Evolutionary conservation across 2,113 vertebrate species (phyloP), one percentile per base, ranked within the genome.

Genomic region (Micronycteris hirsuta): DNA sequence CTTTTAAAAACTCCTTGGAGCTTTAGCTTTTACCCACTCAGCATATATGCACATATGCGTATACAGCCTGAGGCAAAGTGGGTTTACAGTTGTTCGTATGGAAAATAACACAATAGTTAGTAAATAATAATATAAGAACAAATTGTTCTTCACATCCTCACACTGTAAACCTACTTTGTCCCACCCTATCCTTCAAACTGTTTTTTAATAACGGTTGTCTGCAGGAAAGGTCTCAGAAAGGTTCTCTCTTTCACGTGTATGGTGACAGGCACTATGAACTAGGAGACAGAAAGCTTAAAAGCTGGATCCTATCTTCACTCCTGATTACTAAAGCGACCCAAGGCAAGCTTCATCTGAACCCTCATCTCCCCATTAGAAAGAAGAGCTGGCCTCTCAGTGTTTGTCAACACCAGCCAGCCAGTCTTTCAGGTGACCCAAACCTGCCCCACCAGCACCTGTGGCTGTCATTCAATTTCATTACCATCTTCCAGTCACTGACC

Each of bases 11-110:
- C 13, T 54, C 28, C 54, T 80, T 58, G 45, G 31, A 58, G 16
- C 36, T 22, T 82, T 65, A 94, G 67, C 61, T 96, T 92, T 78
- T 54, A 87, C 22, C 26, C 33, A 56, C 22, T 45, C 36, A 94
- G 31, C 19, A 83, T 4, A 58, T 10, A 36, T 2, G 71, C 13
- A 15, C 2, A 31, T 17, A 65, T 3, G 20, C 0, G 13, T 7
- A 63, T 10, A 81, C 4, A 80, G 11, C 17, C 11, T n/a, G 47
- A 31, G 33, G 31, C 74, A 52, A 77, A 77, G 47, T 52, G n/a
- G 45, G 47, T 52, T 76, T n/a, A 7, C 47, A 52, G 47, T 77
- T 77, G 10, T 77, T n/a, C 17, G 31, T 47, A 74, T 33, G 73
- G 45, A 76, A 49, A 33, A 47, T 45, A 74, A 45, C 7, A 31